Evolutionary conservation across 1,140 invertebrate genomes (phyloP).

Genomic region (Mercenaria mercenaria): DNA sequence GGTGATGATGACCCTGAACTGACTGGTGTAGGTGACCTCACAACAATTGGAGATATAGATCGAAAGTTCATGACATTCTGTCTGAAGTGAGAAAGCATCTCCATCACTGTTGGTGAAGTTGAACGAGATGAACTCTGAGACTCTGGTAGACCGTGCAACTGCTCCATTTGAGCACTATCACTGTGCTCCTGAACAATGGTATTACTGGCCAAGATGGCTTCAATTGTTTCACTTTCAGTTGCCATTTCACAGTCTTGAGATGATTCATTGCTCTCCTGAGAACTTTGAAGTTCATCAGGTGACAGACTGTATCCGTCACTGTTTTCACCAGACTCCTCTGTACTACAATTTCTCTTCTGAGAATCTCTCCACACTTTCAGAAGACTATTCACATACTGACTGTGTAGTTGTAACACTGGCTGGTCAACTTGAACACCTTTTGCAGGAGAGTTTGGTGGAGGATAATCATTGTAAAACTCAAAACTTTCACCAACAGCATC

Average conservation of each 20-base stretch:
- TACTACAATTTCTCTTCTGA: not conserved
- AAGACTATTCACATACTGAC: constrained; percentile 34
- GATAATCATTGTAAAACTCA: not conserved
- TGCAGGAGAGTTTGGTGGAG: constrained; percentile 34
- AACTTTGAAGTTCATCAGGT: not conserved
- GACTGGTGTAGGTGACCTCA: constrained; percentile 48
- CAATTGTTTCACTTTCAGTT: not conserved
- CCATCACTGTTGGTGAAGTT: constrained; percentile 30
- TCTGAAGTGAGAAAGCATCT: constrained; percentile 26
- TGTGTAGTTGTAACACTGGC: not conserved
- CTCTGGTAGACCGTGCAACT: not conserved
- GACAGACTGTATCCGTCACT: constrained; percentile 14
- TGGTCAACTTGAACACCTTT: not conserved
- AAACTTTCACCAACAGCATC: not conserved
- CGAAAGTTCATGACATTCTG: constrained; percentile 1
- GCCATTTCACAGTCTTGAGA: not conserved
- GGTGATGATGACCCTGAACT: constrained; percentile 53
- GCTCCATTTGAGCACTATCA: not conserved
- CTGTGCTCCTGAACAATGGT: not conserved
- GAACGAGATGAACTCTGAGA: constrained; percentile 43
- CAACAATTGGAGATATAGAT: constrained; percentile 38
- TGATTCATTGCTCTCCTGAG: not conserved
- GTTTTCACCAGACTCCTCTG: not conserved
- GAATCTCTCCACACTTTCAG: constrained; percentile 29
- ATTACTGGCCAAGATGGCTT: not conserved